Conservation (phyloP, 2,888 invertebrate species). For the Drosophila mimetica region DNA sequence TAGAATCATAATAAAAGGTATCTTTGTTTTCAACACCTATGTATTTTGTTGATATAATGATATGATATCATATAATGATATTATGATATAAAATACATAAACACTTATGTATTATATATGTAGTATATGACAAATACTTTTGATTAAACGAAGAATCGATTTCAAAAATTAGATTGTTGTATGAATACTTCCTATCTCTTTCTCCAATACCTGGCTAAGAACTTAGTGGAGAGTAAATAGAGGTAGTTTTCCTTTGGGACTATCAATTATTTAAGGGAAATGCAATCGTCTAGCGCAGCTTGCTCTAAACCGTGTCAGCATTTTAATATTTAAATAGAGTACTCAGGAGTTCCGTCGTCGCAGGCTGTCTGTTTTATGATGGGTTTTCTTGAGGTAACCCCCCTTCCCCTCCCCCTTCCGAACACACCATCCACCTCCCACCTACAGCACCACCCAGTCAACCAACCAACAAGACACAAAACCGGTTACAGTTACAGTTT, state of each 20-base stretch:
- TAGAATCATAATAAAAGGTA: neutral
- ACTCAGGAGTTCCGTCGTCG: conserved; percentile 1
- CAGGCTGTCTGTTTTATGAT: conserved; percentile 17
- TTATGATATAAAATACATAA: too few species aligned
- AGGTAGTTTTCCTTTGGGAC: neutral
- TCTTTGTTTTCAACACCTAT: too few species aligned
- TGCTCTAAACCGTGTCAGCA: neutral
- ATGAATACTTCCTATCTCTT: too few species aligned
- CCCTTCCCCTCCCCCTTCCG: too few species aligned
- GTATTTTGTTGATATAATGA: too few species aligned
- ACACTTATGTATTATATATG: too few species aligned
- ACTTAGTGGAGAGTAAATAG: neutral
- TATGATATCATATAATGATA: too few species aligned
- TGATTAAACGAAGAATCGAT: too few species aligned
- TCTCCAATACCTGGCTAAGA: too few species aligned
- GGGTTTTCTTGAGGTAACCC: conserved; percentile 19
- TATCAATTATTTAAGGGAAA: neutral
- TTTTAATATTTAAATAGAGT: conserved; percentile 4
- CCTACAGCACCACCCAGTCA: conserved; percentile 12
- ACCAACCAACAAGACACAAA: conserved; percentile 10
- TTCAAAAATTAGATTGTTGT: too few species aligned
- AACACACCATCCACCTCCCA: neutral
- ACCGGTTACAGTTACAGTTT: conserved; percentile 73
- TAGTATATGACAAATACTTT: too few species aligned
- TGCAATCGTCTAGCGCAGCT: too few species aligned